Evolutionary conservation across 2,888 invertebrate species (phyloP).

Genomic region (Ophioninae sp.): DNA sequence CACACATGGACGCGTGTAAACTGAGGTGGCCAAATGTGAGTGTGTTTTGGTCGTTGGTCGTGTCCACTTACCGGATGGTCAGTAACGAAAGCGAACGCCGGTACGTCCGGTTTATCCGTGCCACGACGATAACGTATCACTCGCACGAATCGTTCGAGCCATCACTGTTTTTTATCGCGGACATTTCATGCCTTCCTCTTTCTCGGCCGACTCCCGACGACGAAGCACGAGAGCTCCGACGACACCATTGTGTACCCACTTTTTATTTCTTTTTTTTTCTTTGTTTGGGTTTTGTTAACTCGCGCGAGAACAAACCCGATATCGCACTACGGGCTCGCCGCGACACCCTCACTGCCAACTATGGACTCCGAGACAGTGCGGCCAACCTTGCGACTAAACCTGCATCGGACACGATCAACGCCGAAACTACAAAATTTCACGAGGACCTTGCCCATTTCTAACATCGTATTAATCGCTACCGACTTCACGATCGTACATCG

Average conservation of each 20-base stretch:
- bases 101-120: slow-evolving; percentile 40
- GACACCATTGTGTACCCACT: slow-evolving; percentile 53
- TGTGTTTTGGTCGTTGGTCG: slow-evolving; percentile 13
- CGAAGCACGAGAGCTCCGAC: slow-evolving; percentile 36
- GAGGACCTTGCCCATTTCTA: background rate
- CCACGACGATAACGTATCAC: slow-evolving; percentile 54
- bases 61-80: slow-evolving; percentile 62
- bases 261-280: background rate
- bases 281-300: background rate
- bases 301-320: slow-evolving; percentile 44
- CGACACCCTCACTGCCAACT: slow-evolving; percentile 38
- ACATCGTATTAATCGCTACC: background rate
- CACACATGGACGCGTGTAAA: background rate
- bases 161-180: slow-evolving; percentile 53
- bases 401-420: background rate
- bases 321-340: slow-evolving; percentile 16
- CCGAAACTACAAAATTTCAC: slow-evolving; percentile 2
- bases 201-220: background rate
- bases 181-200: slow-evolving; percentile 63
- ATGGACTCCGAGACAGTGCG: slow-evolving; percentile 48
- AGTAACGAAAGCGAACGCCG: slow-evolving; percentile 41
- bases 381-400: slow-evolving; percentile 36
- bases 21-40: background rate
- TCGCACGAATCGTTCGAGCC: slow-evolving; percentile 46
- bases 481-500: background rate